A percentile compares a stretch with the other conserved stretches of the same genome.
Conservation (phyloP, 1,140 invertebrate species). For the Macrotrachela quadricornifera region DNA sequence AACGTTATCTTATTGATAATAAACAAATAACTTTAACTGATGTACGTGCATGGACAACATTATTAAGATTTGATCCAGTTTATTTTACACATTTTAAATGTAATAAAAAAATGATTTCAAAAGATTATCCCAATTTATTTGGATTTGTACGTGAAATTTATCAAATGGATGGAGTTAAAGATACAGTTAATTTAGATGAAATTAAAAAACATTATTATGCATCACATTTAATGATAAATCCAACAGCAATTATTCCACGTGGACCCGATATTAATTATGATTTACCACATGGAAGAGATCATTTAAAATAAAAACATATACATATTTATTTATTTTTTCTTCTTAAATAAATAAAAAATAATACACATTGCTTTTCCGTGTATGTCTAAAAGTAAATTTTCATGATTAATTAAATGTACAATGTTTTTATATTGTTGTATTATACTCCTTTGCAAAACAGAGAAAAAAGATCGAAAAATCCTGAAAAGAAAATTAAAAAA, state of each 20-base stretch:
- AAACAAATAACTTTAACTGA: constrained; percentile 20
- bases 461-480: no score
- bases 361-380: no score
- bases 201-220: constrained; percentile 20
- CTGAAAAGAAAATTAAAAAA: no score
- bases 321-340: no score
- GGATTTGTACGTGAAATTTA: constrained; percentile 19
- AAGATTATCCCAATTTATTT: constrained; percentile 23
- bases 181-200: constrained; percentile 20
- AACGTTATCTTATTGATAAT: constrained; percentile 17
- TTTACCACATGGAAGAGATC: constrained; percentile 15
- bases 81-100: constrained; percentile 23
- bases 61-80: constrained; percentile 23
- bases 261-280: constrained; percentile 19
- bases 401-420: no score
- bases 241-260: constrained; percentile 17
- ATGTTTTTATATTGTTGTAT: no score
- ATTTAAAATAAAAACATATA: constrained; percentile 9
- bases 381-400: no score
- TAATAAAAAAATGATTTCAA: constrained; percentile 13
- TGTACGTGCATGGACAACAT: constrained; percentile 18
- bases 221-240: constrained; percentile 15
- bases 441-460: no score
- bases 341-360: no score
- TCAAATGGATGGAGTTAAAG: constrained; percentile 16